Evolutionary conservation across 1,140 invertebrate species (phyloP).

Genomic region (Ceratoteleas bidentatus): DNA sequence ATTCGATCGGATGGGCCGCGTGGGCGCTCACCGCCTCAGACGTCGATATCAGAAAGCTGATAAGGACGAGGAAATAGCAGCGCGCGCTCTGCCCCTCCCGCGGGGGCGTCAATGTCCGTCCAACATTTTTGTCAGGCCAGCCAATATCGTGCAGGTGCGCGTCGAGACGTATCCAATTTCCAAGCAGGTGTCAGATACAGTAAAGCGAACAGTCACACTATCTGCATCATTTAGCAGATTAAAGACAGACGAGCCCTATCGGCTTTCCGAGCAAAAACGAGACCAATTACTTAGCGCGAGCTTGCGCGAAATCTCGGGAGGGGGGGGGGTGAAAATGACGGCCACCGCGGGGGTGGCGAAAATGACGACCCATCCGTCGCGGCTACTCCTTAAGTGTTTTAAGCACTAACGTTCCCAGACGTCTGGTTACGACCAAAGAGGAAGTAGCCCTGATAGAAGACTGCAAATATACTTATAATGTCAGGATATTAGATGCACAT

Average conservation of each 20-base stretch:
- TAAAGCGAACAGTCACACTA: constrained; percentile 31
- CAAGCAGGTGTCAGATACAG: constrained; percentile 50
- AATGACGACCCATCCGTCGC: constrained; percentile 31
- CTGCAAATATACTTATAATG: no score
- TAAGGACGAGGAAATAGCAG: constrained; percentile 34
- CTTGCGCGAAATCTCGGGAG: neutral
- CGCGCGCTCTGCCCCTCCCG: neutral
- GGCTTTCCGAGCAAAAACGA: constrained; percentile 3
- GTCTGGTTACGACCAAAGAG: no score
- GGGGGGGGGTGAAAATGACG: constrained; percentile 11
- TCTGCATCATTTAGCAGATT: constrained; percentile 45
- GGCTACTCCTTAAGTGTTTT: neutral
- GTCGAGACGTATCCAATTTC: constrained; percentile 50
- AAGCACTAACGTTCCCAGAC: no score
- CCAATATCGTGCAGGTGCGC: constrained; percentile 44
- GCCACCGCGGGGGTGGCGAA: neutral
- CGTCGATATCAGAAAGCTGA: constrained; percentile 34
- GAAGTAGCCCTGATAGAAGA: no score
- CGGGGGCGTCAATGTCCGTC: constrained; percentile 14
- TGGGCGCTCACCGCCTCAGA: constrained; percentile 1
- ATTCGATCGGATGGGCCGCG: constrained; percentile 3
- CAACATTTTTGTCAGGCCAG: constrained; percentile 39
- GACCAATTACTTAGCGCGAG: constrained; percentile 21
- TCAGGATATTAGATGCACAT: no score
- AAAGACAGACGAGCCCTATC: constrained; percentile 35